Conservation (phyloP, 2,888 invertebrate species). For the Eupeodes luniger region DNA sequence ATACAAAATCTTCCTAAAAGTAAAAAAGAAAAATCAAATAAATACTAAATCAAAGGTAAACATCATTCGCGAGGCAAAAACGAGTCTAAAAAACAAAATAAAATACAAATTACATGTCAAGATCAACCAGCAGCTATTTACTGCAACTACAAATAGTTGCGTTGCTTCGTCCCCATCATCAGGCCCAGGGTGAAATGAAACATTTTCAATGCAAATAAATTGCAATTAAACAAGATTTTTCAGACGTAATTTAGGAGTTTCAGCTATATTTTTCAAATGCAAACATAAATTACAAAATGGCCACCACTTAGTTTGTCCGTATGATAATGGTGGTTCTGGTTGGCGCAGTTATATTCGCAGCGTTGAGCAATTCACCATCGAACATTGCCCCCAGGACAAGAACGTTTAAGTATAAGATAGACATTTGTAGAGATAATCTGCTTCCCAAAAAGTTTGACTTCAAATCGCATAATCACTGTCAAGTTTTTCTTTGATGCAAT, state of each 20-base stretch:
- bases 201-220: conserved; percentile 70
- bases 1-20: conserved; percentile 12
- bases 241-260: conserved; percentile 42
- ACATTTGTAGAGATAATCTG: background rate
- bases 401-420: conserved; percentile 1
- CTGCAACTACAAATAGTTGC: background rate
- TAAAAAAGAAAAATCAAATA: background rate
- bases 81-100: background rate
- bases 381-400: conserved; percentile 17
- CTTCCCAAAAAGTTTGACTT: background rate
- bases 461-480: conserved; percentile 8
- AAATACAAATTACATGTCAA: conserved; percentile 19
- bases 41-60: background rate
- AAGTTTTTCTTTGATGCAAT: background rate
- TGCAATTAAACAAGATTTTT: conserved; percentile 69
- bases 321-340: background rate
- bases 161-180: too few relatives aligned
- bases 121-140: conserved; percentile 31
- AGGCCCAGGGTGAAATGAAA: conserved; percentile 34
- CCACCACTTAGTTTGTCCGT: background rate
- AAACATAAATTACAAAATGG: conserved; percentile 46
- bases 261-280: conserved; percentile 51
- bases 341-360: background rate
- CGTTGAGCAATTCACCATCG: background rate
- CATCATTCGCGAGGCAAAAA: background rate